These are phyloP conservation scores for Allobates femoralis DNA, from an alignment of 2,797 vertebrate species.

Conservation along the genomic window DNA sequence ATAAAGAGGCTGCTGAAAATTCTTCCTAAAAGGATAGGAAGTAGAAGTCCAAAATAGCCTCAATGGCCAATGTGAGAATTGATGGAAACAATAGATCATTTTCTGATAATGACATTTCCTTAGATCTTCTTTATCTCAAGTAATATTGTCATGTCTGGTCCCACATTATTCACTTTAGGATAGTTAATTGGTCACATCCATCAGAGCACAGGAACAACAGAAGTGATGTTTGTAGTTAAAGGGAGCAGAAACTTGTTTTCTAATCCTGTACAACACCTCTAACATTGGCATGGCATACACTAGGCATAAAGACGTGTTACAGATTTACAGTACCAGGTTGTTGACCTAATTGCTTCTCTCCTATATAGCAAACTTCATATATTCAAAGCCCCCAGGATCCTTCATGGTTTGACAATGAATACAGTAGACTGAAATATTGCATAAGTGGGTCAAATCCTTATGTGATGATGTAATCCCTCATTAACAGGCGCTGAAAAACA, in stretches of 20 bases:
- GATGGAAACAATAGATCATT: no score
- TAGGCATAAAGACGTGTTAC: neutral
- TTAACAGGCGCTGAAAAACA: constrained; percentile 10
- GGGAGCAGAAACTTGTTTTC: neutral
- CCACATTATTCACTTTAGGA: no score
- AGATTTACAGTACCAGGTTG: neutral
- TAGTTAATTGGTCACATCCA: no score
- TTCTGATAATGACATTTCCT: no score
- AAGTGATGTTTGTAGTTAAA: neutral
- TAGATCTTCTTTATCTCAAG: no score
- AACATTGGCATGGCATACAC: neutral
- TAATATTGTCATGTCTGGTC: no score
- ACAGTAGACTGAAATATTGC: neutral
- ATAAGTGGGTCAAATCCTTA: constrained; percentile 49
- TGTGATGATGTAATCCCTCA: constrained; percentile 47
- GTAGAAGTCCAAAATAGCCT: no score
- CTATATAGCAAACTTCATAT: neutral
- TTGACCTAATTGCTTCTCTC: neutral
- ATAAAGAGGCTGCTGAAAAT: no score
- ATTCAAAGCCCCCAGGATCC: neutral
- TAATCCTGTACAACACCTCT: neutral
- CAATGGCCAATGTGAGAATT: no score
- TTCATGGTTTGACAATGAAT: neutral
- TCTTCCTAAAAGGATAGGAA: no score
- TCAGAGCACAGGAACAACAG: neutral